phyloP scores from a whole-genome alignment of 1,140 invertebrate genomes.

The Panulirus ornatus region DNA sequence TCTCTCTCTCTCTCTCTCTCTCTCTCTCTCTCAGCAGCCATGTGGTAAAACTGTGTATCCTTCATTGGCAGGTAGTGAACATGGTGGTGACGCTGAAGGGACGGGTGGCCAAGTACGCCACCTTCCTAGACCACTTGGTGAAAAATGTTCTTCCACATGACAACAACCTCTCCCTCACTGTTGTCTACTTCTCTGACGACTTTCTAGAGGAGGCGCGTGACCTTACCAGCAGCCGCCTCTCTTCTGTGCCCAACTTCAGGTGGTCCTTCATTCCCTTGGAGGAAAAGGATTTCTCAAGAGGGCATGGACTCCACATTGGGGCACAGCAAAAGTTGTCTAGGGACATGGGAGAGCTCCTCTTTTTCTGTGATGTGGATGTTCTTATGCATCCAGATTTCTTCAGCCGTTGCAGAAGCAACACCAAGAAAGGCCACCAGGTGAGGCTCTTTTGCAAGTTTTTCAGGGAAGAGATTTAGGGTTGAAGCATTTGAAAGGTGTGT shows the following conservation, averaged over 20 bases:
- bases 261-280: constrained; percentile 41
- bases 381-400: constrained; percentile 48
- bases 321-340: not conserved
- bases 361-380: constrained; percentile 64
- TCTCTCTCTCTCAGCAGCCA: not conserved
- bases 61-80: constrained; percentile 24
- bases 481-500: no score
- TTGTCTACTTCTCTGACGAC: constrained; percentile 37
- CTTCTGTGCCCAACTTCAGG: constrained; percentile 25
- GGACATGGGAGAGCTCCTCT: constrained; percentile 15
- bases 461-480: no score
- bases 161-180: constrained; percentile 45
- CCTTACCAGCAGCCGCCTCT: constrained; percentile 27
- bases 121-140: constrained; percentile 51
- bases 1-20: constrained; percentile 3
- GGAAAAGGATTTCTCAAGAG: constrained; percentile 40
- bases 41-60: not conserved
- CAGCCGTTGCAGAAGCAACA: constrained; percentile 39
- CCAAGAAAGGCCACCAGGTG: constrained; percentile 30
- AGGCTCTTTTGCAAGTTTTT: no score
- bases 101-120: constrained; percentile 46
- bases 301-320: constrained; percentile 41
- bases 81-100: constrained; percentile 50
- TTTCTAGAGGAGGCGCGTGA: not conserved
- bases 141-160: constrained; percentile 41